A percentile compares a stretch with the other conserved stretches of the same genome.
phyloP scores from a whole-genome alignment of 2,888 invertebrate genomes.

The Drosophila siamana region DNA sequence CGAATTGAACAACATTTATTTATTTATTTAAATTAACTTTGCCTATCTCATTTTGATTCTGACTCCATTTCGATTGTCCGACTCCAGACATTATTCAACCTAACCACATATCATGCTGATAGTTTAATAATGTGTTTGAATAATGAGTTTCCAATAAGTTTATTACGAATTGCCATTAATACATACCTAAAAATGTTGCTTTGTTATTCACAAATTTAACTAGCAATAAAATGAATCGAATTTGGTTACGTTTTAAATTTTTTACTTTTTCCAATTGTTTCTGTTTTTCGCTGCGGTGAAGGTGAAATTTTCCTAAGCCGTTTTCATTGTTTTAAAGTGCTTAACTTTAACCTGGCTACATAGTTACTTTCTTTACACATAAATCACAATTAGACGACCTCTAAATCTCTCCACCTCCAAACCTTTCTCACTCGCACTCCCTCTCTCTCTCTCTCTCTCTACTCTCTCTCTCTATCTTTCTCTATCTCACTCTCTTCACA shows the following conservation, averaged over 20 bases:
- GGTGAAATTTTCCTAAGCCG: not conserved
- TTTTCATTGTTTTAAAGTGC: slow-evolving; percentile 10
- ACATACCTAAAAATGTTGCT: not conserved
- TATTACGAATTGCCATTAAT: not conserved
- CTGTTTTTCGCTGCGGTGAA: not conserved
- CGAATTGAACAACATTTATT: slow-evolving; percentile 19
- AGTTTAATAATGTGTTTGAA: not conserved
- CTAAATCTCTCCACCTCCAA: slow-evolving; percentile 10
- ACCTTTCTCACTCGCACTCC: slow-evolving; percentile 2
- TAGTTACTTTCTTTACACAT: slow-evolving; percentile 60
- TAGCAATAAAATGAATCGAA: not conserved
- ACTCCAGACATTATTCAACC: not conserved
- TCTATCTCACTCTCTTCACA: slow-evolving; percentile 9
- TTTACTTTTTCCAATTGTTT: slow-evolving; percentile 15
- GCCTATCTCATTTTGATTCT: not conserved
- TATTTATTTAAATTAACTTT: slow-evolving; percentile 25
- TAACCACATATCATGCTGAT: not conserved
- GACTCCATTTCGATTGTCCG: not conserved
- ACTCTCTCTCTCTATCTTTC: not conserved
- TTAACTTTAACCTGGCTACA: slow-evolving; percentile 7
- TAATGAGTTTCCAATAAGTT: slow-evolving; percentile 1
- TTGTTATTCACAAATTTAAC: not conserved
- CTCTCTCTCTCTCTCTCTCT: slow-evolving; percentile 3
- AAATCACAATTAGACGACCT: slow-evolving; percentile 68
- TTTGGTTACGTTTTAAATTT: not conserved